phyloP scores from a whole-genome alignment of 2,888 invertebrate species.

The Prosopocoilus inquinatus region DNA sequence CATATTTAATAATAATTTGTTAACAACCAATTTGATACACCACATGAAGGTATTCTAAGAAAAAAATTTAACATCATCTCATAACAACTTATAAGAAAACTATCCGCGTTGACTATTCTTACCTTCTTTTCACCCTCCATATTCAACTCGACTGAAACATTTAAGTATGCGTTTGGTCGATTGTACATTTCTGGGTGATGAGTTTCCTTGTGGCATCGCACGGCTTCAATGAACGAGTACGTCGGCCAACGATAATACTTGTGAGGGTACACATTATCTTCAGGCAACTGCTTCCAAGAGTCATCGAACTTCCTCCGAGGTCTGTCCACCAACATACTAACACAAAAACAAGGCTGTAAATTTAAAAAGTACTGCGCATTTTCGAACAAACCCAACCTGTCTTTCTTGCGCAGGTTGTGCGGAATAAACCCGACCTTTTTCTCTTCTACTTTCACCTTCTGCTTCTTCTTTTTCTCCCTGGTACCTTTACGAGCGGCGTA shows the following conservation, averaged over 20 bases:
- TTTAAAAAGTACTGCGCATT: neutral
- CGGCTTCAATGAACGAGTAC: slow-evolving; percentile 72
- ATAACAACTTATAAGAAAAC: too few species aligned
- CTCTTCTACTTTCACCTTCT: slow-evolving; percentile 64
- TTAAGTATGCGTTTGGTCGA: slow-evolving; percentile 67
- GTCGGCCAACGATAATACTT: slow-evolving; percentile 59
- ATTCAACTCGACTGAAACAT: slow-evolving; percentile 73
- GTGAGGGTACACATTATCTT: slow-evolving; percentile 64
- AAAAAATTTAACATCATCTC: too few species aligned
- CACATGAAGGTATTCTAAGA: too few species aligned
- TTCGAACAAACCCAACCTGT: slow-evolving; percentile 47
- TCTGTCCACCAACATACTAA: slow-evolving; percentile 49
- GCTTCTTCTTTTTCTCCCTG: slow-evolving; percentile 70
- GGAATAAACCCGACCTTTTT: slow-evolving; percentile 75
- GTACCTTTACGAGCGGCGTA: slow-evolving; percentile 84
- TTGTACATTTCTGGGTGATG: slow-evolving; percentile 84
- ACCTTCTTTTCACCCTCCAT: slow-evolving; percentile 73
- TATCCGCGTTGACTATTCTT: too few species aligned
- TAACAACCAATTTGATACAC: too few species aligned
- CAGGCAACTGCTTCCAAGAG: slow-evolving; percentile 54
- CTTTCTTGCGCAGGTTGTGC: slow-evolving; percentile 63
- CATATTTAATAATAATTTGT: too few species aligned
- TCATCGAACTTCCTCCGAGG: slow-evolving; percentile 61
- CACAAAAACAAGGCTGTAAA: slow-evolving; percentile 11
- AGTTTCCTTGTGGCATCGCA: slow-evolving; percentile 74